Base-by-base conservation (phyloP, 1,140 invertebrate species). In the Tribolium madens region DNA sequence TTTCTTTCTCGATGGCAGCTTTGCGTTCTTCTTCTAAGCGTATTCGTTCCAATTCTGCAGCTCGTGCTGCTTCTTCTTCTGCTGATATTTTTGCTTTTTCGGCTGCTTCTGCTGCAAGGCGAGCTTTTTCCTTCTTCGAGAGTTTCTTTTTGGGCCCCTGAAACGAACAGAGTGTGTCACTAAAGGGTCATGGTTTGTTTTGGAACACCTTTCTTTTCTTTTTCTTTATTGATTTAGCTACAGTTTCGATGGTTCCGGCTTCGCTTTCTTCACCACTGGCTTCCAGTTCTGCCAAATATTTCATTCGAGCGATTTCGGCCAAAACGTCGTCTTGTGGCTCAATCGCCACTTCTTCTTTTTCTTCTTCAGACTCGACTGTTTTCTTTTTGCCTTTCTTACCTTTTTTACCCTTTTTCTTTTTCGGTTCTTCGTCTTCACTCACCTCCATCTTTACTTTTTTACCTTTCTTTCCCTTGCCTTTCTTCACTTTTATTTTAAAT, bases 71-170 rank as follows among this genome's bases (percentile, higher is more conserved):
- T 53, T 87, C 87, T 60, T 86, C 84, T 76, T 88, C 86, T 80
- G 85, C 83, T 79, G 86, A 86, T 6, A 86, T 81, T 13, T 84
- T 84, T 26, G 85, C 57, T 36, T 87, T 76, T 74, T 88, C 87
- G 0, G 84, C 86, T 78, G 85, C 82, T 76, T 88, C 87, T 10
- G 85, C 84, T 79, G 86, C 85, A 21, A 87, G 79, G 3, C 84
- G 84, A 0, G 84, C 85, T 73, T 86, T 87, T 70, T 88, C 86
- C 79, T 87, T 87, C 75, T 88, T 87, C 1, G 84, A 84, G 4
- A 85, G 79, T 78, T 88, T 88, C 81, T 87, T 81, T 48, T 82
- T 82, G 0, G 75, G 64, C 2, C 70, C 77, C 80, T 81, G 73
- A 33, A 77, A 76, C 53, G 1, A 76, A 73, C 6, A 42, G 13